These are phyloP conservation scores for Pterocles burchelli DNA, from an alignment of 2,113 vertebrate genomes.

Conservation along the genomic window DNA sequence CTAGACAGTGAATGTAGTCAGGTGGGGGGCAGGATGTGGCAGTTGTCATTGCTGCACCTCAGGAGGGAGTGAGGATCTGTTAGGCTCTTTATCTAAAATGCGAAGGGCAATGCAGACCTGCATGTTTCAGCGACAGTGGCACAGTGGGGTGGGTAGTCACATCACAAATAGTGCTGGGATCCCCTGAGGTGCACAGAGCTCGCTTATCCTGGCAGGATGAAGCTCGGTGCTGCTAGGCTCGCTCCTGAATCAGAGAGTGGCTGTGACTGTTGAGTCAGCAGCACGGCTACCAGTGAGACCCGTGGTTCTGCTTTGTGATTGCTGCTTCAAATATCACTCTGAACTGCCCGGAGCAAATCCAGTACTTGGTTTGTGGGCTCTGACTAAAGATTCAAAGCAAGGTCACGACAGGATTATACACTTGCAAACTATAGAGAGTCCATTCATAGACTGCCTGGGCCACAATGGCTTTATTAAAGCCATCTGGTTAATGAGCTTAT, in stretches of 20 bases:
- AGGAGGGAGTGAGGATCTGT: not conserved
- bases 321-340: not conserved
- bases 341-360: not conserved
- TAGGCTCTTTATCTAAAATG: too few relatives aligned
- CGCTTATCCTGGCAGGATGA: not conserved
- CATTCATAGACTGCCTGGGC: not conserved
- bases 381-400: not conserved
- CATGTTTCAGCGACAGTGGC: fast-evolving
- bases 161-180: not conserved
- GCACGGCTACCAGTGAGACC: not conserved
- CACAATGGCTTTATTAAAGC: fast-evolving
- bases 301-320: not conserved
- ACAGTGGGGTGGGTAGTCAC: not conserved
- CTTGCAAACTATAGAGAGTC: not conserved
- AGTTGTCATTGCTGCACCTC: not conserved
- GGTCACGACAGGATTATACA: not conserved
- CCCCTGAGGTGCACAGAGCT: not conserved
- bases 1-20: not conserved
- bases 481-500: not conserved
- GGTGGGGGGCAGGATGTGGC: not conserved
- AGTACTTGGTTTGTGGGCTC: not conserved
- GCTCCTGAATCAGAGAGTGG: not conserved
- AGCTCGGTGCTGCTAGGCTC: not conserved
- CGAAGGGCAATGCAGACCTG: not conserved
- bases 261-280: fast-evolving